Conservation (phyloP, 2,797 vertebrate genomes). For the Parambassis ranga region DNA sequence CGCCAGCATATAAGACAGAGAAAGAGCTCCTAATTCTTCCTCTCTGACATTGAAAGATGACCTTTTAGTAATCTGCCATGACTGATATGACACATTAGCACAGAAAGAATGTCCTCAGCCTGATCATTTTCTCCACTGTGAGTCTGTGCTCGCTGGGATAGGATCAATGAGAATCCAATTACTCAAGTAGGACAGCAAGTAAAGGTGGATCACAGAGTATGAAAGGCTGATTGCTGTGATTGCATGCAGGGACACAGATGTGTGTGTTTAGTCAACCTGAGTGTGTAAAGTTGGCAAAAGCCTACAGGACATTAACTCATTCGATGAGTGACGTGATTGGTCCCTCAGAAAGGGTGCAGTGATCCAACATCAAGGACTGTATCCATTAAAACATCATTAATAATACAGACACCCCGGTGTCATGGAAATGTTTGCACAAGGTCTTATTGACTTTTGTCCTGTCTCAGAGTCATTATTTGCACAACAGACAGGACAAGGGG, state of each 20-base stretch:
- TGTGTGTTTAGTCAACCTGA: too few relatives aligned
- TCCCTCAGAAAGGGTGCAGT: too few relatives aligned
- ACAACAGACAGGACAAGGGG: conserved; percentile 4
- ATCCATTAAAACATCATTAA: background rate
- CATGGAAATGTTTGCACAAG: conserved; percentile 3
- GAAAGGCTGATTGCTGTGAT: conserved; percentile 23
- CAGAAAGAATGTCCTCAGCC: conserved; percentile 26
- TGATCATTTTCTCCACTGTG: conserved; percentile 24
- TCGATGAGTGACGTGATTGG: conserved; percentile 24
- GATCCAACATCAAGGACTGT: background rate
- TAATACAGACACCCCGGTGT: background rate
- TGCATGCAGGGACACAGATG: background rate
- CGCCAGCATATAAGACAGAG: conserved; percentile 1
- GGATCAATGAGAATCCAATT: conserved; percentile 71
- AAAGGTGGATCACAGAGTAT: conserved; percentile 37
- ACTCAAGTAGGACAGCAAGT: conserved; percentile 57
- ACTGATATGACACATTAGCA: conserved; percentile 21
- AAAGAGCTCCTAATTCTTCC: conserved; percentile 2
- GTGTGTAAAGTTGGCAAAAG: conserved; percentile 6
- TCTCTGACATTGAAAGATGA: conserved; percentile 60
- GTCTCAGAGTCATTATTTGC: conserved; percentile 20
- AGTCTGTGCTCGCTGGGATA: conserved; percentile 33
- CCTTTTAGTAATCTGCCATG: conserved; percentile 46
- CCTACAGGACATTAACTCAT: conserved; percentile 2
- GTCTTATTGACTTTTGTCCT: conserved; percentile 8